phyloP scores from a whole-genome alignment of 2,797 vertebrate genomes.

The Molossus molossus region DNA sequence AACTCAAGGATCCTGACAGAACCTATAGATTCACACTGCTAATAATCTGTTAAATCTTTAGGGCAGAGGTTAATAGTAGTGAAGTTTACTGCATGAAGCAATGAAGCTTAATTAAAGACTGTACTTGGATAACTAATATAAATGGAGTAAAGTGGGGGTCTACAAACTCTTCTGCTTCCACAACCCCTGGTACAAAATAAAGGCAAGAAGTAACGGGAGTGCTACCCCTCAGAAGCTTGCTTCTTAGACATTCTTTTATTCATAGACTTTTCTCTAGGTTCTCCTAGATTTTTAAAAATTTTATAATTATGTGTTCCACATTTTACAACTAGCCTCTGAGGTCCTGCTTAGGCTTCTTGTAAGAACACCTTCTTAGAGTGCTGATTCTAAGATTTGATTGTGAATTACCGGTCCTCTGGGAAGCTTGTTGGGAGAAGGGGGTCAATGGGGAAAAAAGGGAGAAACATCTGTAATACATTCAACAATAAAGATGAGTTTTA shows the following conservation, averaged over 20 bases:
- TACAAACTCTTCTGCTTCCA: not conserved
- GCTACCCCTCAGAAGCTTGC: not conserved
- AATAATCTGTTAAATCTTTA: constrained; percentile 35
- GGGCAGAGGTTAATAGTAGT: not conserved
- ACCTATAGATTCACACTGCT: constrained; percentile 10
- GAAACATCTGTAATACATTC: too few relatives aligned
- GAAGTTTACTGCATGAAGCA: not conserved
- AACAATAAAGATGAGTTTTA: too few relatives aligned
- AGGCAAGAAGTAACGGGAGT: not conserved
- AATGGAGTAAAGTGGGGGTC: not conserved
- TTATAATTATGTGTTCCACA: not conserved
- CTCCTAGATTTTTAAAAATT: not conserved
- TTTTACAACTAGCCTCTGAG: not conserved
- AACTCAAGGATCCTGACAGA: not conserved
- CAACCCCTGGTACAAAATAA: not conserved
- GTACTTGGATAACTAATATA: not conserved
- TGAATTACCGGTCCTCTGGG: not conserved
- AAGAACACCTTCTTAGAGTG: not conserved
- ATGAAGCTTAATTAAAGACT: not conserved
- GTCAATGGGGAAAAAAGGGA: too few relatives aligned
- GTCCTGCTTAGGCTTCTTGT: not conserved
- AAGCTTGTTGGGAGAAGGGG: not conserved
- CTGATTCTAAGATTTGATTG: not conserved
- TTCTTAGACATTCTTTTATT: not conserved
- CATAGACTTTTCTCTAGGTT: not conserved